Percentiles rank a stretch among this genome's conserved stretches.
Evolutionary conservation across 2,888 invertebrate species (phyloP).

Genomic region (Tupiocoris notatus): DNA sequence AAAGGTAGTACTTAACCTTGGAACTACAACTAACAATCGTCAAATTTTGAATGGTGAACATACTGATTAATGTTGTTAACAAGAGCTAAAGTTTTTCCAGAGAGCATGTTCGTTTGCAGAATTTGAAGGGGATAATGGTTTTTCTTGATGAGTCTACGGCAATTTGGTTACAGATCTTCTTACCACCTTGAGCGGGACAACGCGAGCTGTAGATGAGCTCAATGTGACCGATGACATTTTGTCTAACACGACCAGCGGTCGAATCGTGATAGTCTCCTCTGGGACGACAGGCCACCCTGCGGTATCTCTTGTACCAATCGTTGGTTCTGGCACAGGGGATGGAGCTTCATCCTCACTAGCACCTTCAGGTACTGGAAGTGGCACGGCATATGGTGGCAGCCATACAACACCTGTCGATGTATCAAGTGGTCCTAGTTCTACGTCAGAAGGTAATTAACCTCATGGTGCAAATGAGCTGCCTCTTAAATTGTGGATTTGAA

Average conservation of each 20-base stretch:
- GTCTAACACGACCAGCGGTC: neutral
- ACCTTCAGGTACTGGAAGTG: neutral
- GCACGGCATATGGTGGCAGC: neutral
- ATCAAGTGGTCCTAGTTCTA: neutral
- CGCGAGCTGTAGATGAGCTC: neutral
- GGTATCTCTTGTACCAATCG: neutral
- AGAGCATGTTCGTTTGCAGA: no score
- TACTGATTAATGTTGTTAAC: no score
- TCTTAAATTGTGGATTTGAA: no score
- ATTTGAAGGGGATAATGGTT: no score
- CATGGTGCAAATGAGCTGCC: no score
- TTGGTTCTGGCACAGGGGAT: neutral
- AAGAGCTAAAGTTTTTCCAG: no score
- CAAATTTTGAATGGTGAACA: no score
- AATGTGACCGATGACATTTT: slow-evolving; percentile 5
- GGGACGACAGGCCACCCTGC: neutral
- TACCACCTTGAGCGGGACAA: slow-evolving; percentile 17
- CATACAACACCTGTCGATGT: slow-evolving; percentile 20
- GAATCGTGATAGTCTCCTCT: neutral
- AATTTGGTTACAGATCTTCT: slow-evolving; percentile 6
- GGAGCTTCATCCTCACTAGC: neutral
- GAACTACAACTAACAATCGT: no score
- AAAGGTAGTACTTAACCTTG: slow-evolving; percentile 25
- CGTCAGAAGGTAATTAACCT: slow-evolving; percentile 36
- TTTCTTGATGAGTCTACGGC: no score